A percentile compares a stretch with the other conserved stretches of the same genome.
These are phyloP conservation scores for Caenorhabditis sp. DNA, from an alignment of 2,888 invertebrate species.

Conservation along the genomic window DNA sequence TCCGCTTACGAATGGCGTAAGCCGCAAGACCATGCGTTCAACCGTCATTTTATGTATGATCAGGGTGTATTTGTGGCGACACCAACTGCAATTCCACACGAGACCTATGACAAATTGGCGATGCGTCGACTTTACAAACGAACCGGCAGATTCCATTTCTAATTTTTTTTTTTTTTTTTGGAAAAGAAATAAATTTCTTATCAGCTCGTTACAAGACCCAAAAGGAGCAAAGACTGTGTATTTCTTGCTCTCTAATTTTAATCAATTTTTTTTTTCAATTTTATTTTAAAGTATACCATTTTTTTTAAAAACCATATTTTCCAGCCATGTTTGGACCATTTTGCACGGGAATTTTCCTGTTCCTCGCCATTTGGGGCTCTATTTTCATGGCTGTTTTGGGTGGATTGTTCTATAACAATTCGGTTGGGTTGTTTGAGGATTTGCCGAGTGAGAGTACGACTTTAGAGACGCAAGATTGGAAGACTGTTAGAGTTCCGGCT, in stretches of 20 bases:
- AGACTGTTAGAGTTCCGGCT: constrained; percentile 6
- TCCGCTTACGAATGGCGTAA: constrained; percentile 70
- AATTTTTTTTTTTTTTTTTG: constrained; percentile 12
- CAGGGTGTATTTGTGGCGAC: constrained; percentile 50
- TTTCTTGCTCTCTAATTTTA: constrained; percentile 34
- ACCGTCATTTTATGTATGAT: constrained; percentile 66
- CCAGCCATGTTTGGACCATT: constrained; percentile 56
- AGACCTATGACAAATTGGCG: constrained; percentile 54
- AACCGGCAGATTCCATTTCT: constrained; percentile 67
- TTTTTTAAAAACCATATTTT: constrained; percentile 8
- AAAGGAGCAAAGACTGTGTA: constrained; percentile 36
- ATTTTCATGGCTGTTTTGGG: constrained; percentile 59
- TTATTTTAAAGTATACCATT: constrained; percentile 11
- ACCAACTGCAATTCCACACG: constrained; percentile 48
- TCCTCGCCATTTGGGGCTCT: constrained; percentile 61
- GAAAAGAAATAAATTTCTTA: constrained; percentile 6
- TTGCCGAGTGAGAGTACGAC: constrained; percentile 37
- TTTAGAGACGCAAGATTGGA: constrained; percentile 17
- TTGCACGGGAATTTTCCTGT: constrained; percentile 54
- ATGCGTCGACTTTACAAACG: constrained; percentile 64
- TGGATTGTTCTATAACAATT: constrained; percentile 54
- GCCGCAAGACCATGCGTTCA: constrained; percentile 68
- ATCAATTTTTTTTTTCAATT: constrained; percentile 19
- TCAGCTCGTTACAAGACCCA: not conserved
- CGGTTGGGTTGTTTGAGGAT: constrained; percentile 61